Percentiles rank a stretch among this genome's conserved stretches.
phyloP scores from a whole-genome alignment of 1,140 invertebrate genomes.

The Dysdera silvatica region DNA sequence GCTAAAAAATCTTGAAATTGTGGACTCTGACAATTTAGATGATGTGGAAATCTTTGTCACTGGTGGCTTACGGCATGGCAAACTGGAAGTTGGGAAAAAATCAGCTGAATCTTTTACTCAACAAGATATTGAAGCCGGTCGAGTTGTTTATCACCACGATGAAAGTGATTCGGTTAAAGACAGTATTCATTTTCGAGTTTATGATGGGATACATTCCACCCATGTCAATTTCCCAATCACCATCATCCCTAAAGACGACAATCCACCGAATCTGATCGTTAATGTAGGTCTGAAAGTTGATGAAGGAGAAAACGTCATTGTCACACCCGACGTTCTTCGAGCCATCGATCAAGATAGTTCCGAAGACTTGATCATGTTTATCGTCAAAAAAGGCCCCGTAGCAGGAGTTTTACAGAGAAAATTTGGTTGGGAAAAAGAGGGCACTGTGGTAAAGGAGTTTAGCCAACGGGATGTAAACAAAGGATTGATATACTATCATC shows the following conservation, averaged over 20 bases:
- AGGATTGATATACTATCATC: constrained; percentile 40
- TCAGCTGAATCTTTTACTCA: constrained; percentile 55
- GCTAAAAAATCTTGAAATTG: constrained; percentile 24
- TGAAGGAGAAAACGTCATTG: constrained; percentile 37
- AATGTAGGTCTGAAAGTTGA: constrained; percentile 45
- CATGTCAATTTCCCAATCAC: constrained; percentile 35
- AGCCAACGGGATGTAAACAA: constrained; percentile 45
- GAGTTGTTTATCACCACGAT: constrained; percentile 48
- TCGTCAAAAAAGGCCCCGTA: constrained; percentile 38
- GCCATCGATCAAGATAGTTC: constrained; percentile 44
- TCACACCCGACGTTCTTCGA: constrained; percentile 40
- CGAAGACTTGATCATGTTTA: constrained; percentile 39
- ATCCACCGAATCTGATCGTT: constrained; percentile 42
- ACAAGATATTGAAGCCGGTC: constrained; percentile 58
- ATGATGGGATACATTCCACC: constrained; percentile 24
- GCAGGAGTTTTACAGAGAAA: constrained; percentile 35
- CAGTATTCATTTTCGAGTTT: constrained; percentile 24
- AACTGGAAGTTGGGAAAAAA: constrained; percentile 12
- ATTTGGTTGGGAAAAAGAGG: constrained; percentile 27
- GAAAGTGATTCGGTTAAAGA: constrained; percentile 38
- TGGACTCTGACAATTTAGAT: constrained; percentile 22
- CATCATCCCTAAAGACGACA: constrained; percentile 45
- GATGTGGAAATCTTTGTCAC: constrained; percentile 25
- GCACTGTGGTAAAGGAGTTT: constrained; percentile 39
- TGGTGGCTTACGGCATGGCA: constrained; percentile 26